Percentiles rank a stretch among this genome's conserved stretches.
Evolutionary conservation across 1,140 invertebrate species (phyloP).

Genomic region (Dendroctonus valens): DNA sequence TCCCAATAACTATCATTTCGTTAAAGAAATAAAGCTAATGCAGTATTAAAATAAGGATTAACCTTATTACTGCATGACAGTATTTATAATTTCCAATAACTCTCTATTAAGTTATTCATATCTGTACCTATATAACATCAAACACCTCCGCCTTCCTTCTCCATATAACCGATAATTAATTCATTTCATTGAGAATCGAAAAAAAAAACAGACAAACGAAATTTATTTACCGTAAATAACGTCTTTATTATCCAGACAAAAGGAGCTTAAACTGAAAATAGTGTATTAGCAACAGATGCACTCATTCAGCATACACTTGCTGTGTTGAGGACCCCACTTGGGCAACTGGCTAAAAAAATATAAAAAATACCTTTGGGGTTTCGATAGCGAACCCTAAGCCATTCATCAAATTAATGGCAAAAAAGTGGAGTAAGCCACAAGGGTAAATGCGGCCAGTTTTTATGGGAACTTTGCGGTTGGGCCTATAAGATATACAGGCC

Average conservation of each 20-base stretch:
- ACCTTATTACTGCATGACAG: not conserved
- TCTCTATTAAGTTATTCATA: not conserved
- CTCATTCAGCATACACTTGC: slow-evolving; percentile 12
- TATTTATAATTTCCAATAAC: no score
- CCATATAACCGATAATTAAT: not conserved
- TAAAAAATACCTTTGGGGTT: slow-evolving; percentile 26
- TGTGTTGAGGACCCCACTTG: slow-evolving; percentile 12
- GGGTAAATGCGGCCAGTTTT: slow-evolving; percentile 12
- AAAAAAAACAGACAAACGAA: not conserved
- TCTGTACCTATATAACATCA: not conserved
- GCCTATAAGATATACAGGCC: not conserved
- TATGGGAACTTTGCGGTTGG: slow-evolving; percentile 1
- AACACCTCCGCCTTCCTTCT: not conserved
- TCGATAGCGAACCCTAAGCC: slow-evolving; percentile 15
- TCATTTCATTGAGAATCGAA: not conserved
- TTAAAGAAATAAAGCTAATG: no score
- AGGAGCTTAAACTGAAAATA: slow-evolving; percentile 13
- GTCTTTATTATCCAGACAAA: slow-evolving; percentile 19
- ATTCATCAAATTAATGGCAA: slow-evolving; percentile 25
- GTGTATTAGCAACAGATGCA: slow-evolving; percentile 24
- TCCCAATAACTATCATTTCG: no score
- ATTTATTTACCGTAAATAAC: slow-evolving; percentile 28
- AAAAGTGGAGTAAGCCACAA: slow-evolving; percentile 25
- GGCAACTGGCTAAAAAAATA: slow-evolving; percentile 19
- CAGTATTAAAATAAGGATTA: no score